Percentiles rank a stretch among this genome's conserved stretches.
Evolutionary conservation across 2,113 vertebrate genomes (phyloP).

Genomic region (Lepus timidus): DNA sequence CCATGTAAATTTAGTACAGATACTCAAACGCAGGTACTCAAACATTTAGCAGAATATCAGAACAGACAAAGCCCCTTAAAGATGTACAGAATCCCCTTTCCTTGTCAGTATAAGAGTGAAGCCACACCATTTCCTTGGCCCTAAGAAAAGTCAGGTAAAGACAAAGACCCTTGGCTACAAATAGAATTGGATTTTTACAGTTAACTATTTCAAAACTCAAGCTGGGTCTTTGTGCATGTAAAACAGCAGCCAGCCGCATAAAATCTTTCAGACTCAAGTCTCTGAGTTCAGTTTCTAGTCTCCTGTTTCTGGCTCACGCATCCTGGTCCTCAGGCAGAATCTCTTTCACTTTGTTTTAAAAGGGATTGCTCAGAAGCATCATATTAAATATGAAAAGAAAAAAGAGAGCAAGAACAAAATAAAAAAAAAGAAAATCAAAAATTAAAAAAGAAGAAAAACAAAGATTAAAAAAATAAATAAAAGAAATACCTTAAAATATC

Average conservation of each 20-base stretch:
- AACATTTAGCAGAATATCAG: conserved; percentile 40
- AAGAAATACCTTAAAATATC: neutral
- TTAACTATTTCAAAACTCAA: neutral
- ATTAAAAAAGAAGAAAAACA: neutral
- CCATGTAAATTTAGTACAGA: conserved; percentile 50
- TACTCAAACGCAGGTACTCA: neutral
- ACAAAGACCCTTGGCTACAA: neutral
- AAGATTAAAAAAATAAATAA: neutral
- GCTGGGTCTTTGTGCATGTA: neutral
- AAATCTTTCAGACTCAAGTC: neutral
- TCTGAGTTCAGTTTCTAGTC: neutral
- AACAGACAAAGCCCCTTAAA: neutral
- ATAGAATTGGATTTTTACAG: neutral
- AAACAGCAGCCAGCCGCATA: neutral
- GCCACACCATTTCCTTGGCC: neutral
- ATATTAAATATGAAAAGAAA: neutral
- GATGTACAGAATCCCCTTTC: neutral
- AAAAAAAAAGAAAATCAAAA: too few relatives aligned
- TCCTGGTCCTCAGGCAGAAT: neutral
- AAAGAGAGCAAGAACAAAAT: neutral
- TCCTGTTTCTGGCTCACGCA: neutral
- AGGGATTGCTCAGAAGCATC: neutral
- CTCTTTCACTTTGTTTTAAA: neutral
- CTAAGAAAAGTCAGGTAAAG: neutral
- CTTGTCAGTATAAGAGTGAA: neutral